phyloP scores from a whole-genome alignment of 2,113 vertebrate genomes.

The Varanus komodoensis region DNA sequence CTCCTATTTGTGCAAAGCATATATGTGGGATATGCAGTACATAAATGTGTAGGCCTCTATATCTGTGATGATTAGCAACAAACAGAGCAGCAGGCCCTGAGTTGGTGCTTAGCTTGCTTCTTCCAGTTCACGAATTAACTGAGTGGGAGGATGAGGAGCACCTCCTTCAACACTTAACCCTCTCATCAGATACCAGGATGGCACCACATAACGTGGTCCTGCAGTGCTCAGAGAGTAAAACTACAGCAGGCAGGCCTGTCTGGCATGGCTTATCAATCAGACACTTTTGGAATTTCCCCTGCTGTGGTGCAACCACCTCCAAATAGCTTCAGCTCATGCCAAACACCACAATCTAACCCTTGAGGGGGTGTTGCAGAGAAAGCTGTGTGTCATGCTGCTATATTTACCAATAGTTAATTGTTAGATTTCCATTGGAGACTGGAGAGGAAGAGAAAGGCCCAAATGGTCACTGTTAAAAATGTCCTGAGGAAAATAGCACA shows the following conservation, averaged over 20 bases:
- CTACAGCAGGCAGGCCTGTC: neutral
- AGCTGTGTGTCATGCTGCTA: neutral
- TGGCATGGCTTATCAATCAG: neutral
- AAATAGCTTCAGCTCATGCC: rapidly evolving
- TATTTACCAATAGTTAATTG: conserved; percentile 12
- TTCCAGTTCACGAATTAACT: neutral
- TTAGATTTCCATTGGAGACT: neutral
- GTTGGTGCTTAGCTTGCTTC: neutral
- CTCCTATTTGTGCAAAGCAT: neutral
- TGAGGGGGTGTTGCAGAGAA: neutral
- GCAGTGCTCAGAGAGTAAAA: neutral
- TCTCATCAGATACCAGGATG: neutral
- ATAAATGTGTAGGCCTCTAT: no score
- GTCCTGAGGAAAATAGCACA: conserved; percentile 7
- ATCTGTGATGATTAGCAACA: neutral
- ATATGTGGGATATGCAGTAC: no score
- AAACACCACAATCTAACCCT: neutral
- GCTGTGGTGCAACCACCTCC: neutral
- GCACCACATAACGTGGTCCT: neutral
- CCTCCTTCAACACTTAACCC: neutral
- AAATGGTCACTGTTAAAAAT: conserved; percentile 15
- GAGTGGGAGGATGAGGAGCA: neutral
- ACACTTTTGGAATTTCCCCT: neutral
- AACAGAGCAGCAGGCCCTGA: neutral
- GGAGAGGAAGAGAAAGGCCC: neutral